These are phyloP conservation scores for Lampropteryx suffumata DNA, from an alignment of 2,888 invertebrate species.

Conservation along the genomic window DNA sequence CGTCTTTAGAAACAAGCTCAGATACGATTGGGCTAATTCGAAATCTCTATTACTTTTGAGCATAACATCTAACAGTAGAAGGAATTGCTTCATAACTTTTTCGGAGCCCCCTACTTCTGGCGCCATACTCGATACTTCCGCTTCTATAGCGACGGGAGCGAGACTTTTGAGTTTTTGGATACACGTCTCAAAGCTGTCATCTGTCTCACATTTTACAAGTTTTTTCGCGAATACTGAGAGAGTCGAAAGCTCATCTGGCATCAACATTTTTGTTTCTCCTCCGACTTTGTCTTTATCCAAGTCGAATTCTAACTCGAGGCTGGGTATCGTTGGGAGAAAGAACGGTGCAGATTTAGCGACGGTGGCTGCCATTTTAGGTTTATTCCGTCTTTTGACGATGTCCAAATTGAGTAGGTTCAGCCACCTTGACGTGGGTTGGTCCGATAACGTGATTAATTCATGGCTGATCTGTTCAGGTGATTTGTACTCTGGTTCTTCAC, in stretches of 20 bases:
- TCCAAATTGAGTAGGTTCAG: slow-evolving; percentile 94
- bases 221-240: slow-evolving; percentile 87
- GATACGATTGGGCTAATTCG: slow-evolving; percentile 95
- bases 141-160: slow-evolving; percentile 93
- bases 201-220: slow-evolving; percentile 75
- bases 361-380: slow-evolving; percentile 92
- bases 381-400: slow-evolving; percentile 93
- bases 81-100: slow-evolving; percentile 89
- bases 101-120: slow-evolving; percentile 88
- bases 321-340: slow-evolving; percentile 95
- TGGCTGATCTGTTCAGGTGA: slow-evolving; percentile 90
- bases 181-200: slow-evolving; percentile 79
- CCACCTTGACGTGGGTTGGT: slow-evolving; percentile 94
- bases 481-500: slow-evolving; percentile 83
- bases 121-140: slow-evolving; percentile 91
- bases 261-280: slow-evolving; percentile 77
- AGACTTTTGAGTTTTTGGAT: slow-evolving; percentile 85
- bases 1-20: slow-evolving; percentile 93
- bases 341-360: slow-evolving; percentile 96
- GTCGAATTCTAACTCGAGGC: slow-evolving; percentile 92
- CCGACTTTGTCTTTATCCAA: slow-evolving; percentile 73
- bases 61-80: slow-evolving; percentile 87
- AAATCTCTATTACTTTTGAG: slow-evolving; percentile 91
- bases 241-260: slow-evolving; percentile 84
- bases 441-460: slow-evolving; percentile 93